phyloP scores from a whole-genome alignment of 2,797 vertebrate species.

The Pseudotriccus pelzelni region DNA sequence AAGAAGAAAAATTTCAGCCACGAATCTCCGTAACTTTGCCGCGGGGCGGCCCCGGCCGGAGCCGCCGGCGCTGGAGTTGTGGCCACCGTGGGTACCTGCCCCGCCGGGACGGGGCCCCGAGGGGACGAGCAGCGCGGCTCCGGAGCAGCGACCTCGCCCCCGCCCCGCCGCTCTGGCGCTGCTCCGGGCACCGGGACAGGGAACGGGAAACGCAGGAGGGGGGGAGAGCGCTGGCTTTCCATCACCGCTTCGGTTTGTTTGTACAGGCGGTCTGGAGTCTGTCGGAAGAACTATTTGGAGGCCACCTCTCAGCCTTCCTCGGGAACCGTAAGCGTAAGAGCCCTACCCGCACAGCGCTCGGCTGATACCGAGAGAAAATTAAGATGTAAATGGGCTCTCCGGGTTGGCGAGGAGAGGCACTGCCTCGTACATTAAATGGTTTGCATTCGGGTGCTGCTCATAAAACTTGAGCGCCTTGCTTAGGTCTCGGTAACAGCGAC shows the following conservation, averaged over 20 bases:
- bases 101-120: not conserved
- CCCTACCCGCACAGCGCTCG: not conserved
- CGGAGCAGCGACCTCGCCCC: not conserved
- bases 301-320: not conserved
- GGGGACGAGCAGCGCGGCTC: not conserved
- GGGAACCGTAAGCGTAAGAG: not conserved
- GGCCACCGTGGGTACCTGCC: not conserved
- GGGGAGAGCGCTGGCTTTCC: not conserved
- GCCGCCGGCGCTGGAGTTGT: not conserved
- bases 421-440: not conserved
- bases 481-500: not conserved
- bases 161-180: not conserved
- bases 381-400: not conserved
- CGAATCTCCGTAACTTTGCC: conserved; percentile 3
- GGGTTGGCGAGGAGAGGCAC: not conserved
- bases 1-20: not conserved
- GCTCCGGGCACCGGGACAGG: not conserved
- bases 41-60: not conserved
- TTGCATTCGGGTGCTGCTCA: not conserved
- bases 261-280: not conserved
- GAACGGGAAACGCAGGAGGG: not conserved
- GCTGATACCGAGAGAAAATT: not conserved
- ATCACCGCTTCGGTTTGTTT: not conserved
- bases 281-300: not conserved
- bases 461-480: not conserved